Evolutionary conservation across 2,113 vertebrate genomes (phyloP), one percentile per base, ranked within the genome.

Genomic region (Collichthys lucidus): DNA sequence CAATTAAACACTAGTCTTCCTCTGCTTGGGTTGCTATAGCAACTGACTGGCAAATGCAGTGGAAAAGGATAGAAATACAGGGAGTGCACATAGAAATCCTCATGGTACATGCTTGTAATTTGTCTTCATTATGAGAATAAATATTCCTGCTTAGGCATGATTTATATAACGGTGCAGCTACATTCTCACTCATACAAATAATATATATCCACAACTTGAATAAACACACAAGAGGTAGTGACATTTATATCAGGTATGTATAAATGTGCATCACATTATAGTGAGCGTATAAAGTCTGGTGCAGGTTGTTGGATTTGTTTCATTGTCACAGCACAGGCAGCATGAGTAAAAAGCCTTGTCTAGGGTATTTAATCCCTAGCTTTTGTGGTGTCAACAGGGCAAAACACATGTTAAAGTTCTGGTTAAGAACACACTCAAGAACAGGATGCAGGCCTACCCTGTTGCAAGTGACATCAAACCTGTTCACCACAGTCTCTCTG

Each of bases 1-100:
- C 97, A 98, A 99, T 99, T 99, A 99, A 97, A 96, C 92, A 96
- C 95, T 96, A 96, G 92, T 96, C 96, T 94, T 96, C 95, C 96
- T 86, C 70, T 91, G 91, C 89, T 87, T 89, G 81, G 68, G 96
- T 99, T 97, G 85, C 93, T 90, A 95, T 95, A 94, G 95, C 95
- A 94, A 96, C 96, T 86, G 94, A 92, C 93, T 93, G 91, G 91
- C 93, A 95, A 96, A 97, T 89, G 95, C 93, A 95, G 91, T 88
- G 92, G 94, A 85, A 91, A 88, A 91, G 92, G 95, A 93, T 94
- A 88, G 94, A 96, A 96, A 96, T 93, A 94, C 90, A 80, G 90
- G 61, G 93, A 91, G 89, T 60, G 52, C 75, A 73, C 79, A 79
- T 35, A 67, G 62, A 87, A 82, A 74, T 78, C 65, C 26, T 67